A percentile compares a stretch with the other conserved stretches of the same genome.
These are phyloP conservation scores for Euwallacea similis DNA, from an alignment of 1,140 invertebrate genomes.

Conservation along the genomic window DNA sequence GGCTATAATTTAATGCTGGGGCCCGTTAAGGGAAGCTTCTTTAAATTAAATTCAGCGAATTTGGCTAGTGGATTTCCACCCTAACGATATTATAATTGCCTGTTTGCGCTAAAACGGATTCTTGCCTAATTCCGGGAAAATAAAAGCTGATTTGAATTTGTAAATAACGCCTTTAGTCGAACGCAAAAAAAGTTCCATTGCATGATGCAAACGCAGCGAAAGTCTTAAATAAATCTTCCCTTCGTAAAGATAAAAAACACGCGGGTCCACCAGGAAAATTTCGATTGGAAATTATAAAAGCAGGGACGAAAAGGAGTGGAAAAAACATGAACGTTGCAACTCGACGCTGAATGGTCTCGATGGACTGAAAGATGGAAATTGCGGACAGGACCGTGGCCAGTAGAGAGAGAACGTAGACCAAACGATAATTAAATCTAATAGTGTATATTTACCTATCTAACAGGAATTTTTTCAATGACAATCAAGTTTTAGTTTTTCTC, in stretches of 20 bases:
- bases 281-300: conserved; percentile 50
- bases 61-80: conserved; percentile 38
- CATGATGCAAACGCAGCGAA: conserved; percentile 20
- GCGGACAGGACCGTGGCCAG: too few species aligned
- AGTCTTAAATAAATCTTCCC: conserved; percentile 38
- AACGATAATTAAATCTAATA: not conserved
- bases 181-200: too few species aligned
- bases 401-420: not conserved
- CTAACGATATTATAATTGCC: conserved; percentile 38
- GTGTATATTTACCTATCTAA: not conserved
- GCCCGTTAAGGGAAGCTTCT: conserved; percentile 31
- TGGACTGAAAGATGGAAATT: conserved; percentile 15
- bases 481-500: too few species aligned
- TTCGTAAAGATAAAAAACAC: conserved; percentile 46
- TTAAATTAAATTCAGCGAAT: conserved; percentile 45
- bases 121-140: not conserved
- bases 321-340: conserved; percentile 12
- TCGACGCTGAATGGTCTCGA: conserved; percentile 14
- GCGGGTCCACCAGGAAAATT: conserved; percentile 41
- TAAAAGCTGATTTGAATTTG: too few species aligned
- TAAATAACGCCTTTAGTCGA: too few species aligned
- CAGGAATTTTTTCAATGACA: too few species aligned
- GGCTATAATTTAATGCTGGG: conserved; percentile 20
- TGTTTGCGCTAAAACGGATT: conserved; percentile 10
- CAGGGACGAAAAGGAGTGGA: conserved; percentile 27